Evolutionary conservation across 2,888 invertebrate species (phyloP), one percentile per base, ranked within the genome.

Genomic region (Falcaria lacertinaria): DNA sequence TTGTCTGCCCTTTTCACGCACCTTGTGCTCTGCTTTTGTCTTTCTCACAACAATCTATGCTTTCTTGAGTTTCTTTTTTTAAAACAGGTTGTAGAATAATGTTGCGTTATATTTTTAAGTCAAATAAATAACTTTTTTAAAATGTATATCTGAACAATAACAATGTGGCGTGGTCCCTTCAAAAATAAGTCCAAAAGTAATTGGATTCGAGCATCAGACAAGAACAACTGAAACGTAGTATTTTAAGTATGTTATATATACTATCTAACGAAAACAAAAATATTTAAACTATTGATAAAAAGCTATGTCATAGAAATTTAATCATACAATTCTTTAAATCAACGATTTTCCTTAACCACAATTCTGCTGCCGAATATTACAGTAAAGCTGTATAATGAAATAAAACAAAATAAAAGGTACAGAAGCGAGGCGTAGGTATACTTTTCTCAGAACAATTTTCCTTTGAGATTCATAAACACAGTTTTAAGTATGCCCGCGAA

Each of bases 1-100:
- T 88, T 89, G 86, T 87, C 69, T 74, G 78, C 76, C 78, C 80
- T 81, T 71, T 81, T 78, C 80, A 84, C 86, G 83, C 84, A 80
- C 75, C 73, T 74, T 59, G 69, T 53, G 64, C 53, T 56, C 52
- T 56, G 45, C 69, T 66, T 68, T 69, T 65, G 68, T 64, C 50
- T 54, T 50, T 51, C 39, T 36, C 43, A 44, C 42, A n/a, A 41
- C 48, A 49, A 59, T 71, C 63, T 58, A 54, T 61, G 64, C 65
- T 68, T 74, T 76, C 79, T 76, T 77, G 55, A 28, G 56, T 57
- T 54, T 60, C 48, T 57, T 53, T 54, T 52, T 50, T 19, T 41
- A 44, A 39, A 42, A 42, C n/a, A n/a, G n/a, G n/a, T n/a, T 7
- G 19, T 32, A 36, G 40, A n/a, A 15, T 39, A 42, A 19, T 36